Base-by-base conservation (phyloP, 2,888 invertebrate species). In the Melipona bicolor region DNA sequence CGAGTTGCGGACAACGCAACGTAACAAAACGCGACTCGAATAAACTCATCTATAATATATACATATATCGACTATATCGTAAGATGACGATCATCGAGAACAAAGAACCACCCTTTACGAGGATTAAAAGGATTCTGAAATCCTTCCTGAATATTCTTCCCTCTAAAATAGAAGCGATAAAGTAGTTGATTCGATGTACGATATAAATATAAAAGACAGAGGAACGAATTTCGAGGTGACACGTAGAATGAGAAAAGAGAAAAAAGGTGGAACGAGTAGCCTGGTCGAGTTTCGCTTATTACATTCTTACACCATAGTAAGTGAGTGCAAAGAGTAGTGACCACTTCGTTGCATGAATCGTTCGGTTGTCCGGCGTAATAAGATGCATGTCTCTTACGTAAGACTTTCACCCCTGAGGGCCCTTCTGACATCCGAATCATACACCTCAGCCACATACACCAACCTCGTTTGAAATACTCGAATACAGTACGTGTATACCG, bases 321-420 rank as follows among this genome's bases (percentile, higher is more conserved):
- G 56, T 9, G 24, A 15, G 2, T n/a, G 5, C 5, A 15, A 59
- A n/a, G 15, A 59, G 24, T 32, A 21, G 32, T 32, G 62, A 64
- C 32, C 43, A 43, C 91, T 89, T 81, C 82, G 82, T 84, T 91
- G 92, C 90, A 87, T 88, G 92, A 73, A 74, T 69, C 72, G 80
- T 24, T 73, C 87, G 86, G 82, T 88, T 90, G 90, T 90, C 91
- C 91, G 76, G 89, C 87, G 87, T 91, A 92, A 92, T 91, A 90
- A 92, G 93, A 93, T 92, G 93, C 91, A 91, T 90, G 90, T 85
- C 87, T 90, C 81, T 93, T 92, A 93, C 92, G 90, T 91, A 93
- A 93, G 91, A 93, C 93, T 93, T 93, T 93, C 93, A 93, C 93
- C 93, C 93, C 93, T 85, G 89, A 87, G 90, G 89, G 87, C 81